Conservation (phyloP, 2,888 invertebrate species). For the Lepidochrysops patricia region DNA sequence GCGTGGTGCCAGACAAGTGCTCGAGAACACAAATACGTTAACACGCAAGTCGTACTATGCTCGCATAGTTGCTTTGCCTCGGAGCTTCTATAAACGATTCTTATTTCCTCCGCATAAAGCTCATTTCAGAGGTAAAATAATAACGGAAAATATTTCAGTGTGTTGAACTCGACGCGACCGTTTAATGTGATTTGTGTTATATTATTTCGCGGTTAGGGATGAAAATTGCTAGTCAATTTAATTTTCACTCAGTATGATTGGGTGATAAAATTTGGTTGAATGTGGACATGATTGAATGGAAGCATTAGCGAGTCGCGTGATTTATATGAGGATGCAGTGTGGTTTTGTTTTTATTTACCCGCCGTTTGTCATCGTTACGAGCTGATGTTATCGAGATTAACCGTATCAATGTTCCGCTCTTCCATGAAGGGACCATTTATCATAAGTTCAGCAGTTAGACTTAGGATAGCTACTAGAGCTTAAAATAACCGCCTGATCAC, state of each 20-base stretch:
- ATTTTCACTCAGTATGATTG: conserved; percentile 5
- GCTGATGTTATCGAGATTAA: neutral
- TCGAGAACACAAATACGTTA: neutral
- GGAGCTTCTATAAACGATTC: no score
- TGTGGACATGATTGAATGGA: neutral
- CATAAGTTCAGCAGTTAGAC: neutral
- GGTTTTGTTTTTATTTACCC: neutral
- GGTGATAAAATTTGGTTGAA: neutral
- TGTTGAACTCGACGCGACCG: conserved; percentile 1
- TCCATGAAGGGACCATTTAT: neutral
- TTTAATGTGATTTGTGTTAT: neutral
- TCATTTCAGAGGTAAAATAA: no score
- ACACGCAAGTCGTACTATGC: no score
- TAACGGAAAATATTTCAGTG: neutral
- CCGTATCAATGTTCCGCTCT: neutral
- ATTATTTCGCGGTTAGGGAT: neutral
- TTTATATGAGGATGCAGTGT: neutral
- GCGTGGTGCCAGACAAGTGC: conserved; percentile 1
- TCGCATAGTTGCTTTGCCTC: no score
- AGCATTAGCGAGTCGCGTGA: neutral
- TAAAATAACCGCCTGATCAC: neutral
- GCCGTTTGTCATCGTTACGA: neutral
- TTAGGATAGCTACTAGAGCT: neutral
- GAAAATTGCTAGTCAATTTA: neutral
- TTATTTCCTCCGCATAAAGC: no score